Evolutionary conservation across 1,140 invertebrate genomes (phyloP), one percentile per base, ranked within the genome.

Genomic region (Calycopis cecrops): DNA sequence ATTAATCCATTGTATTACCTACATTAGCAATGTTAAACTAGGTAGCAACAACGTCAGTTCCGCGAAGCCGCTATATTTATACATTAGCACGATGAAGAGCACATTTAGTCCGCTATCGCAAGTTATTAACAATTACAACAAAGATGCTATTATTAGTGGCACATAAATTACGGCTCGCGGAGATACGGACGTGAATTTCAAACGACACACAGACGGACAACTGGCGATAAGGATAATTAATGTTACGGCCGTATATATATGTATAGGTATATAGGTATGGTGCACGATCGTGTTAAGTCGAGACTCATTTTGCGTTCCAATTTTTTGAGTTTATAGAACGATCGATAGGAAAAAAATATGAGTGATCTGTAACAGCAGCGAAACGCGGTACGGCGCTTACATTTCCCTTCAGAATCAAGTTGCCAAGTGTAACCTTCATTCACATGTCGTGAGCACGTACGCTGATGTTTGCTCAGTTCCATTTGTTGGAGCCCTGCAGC

Each of bases 121-220:
- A 33, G 55, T 59, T 62, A 65, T 60, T 60, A 60, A 58, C 60
- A 68, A 65, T 59, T 57, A 44, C 38, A 68, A 68, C 63, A 65
- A 68, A 60, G 60, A 65, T 68, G 60, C 66, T 63, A 68, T 68
- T 65, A 65, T 62, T 59, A 59, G 55, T 28, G 16, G n/a, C 53
- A 21, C 35, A 67, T 67, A 60, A 67, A 67, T 65, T 57, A 58
- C 55, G 48, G 4, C n/a, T 18, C 58, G 21, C 21, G 17, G 60
- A 57, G 60, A 67, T 65, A 60, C 42, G 52, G 48, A 33, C 54
- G 57, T 67, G 64, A 62, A 62, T 68, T 63, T 58, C 58, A 52
- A 48, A 62, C 18, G 66, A 65, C 60, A 61, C 55, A 59, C 58
- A 44, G 54, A 68, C 63, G 65, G 62, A 62, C 62, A 51, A 48